Base-by-base conservation (phyloP, 2,797 vertebrate species). In the Brachyrhaphis roseni region DNA sequence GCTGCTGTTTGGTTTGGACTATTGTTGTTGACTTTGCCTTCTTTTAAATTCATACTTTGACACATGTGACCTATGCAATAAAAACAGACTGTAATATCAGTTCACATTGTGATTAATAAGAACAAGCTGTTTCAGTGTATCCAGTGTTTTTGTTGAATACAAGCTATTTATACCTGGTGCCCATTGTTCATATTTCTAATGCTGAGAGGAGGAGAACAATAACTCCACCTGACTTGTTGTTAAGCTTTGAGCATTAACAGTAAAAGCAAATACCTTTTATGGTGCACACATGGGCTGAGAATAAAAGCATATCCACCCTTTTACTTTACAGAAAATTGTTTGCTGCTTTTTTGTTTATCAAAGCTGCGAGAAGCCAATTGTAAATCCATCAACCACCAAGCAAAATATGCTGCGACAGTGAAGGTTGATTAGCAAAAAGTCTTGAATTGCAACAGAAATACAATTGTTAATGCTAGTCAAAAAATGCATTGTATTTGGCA, bases 1-100 rank as follows among this genome's bases (percentile, higher is more conserved):
- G 83, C 84, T 83, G 31, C 57, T 88, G 82, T 92, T 91, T 90
- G 75, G 36, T 86, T 88, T 87, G 39, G 31, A 84, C 47, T 76
- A 81, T 88, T 84, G 71, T 4, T 88, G 57, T 87, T 92, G 79
- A 84, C 83, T 84, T 82, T 86, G 74, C 84, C 81, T 74, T 72
- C 41, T 57, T 0, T 81, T 57, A 77, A 76, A 34, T 34, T 34
- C 18, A 45, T 82, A 64, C 83, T 34, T 80, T 83, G 66, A 86
- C 76, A 15, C 78, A 77, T 82, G 34, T 78, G 43, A 68, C 72
- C 49, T 49, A 4, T 74, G 45, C 8, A 15, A 53, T 46, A 71
- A 71, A 55, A 77, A 74, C n/a, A 72, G 20, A 31, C 74, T 70
- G 34, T 47, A 76, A 31, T 77, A 39, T 45, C 46, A 59, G 11